Conservation (phyloP, 1,140 invertebrate genomes). For the Ips nitidus region DNA sequence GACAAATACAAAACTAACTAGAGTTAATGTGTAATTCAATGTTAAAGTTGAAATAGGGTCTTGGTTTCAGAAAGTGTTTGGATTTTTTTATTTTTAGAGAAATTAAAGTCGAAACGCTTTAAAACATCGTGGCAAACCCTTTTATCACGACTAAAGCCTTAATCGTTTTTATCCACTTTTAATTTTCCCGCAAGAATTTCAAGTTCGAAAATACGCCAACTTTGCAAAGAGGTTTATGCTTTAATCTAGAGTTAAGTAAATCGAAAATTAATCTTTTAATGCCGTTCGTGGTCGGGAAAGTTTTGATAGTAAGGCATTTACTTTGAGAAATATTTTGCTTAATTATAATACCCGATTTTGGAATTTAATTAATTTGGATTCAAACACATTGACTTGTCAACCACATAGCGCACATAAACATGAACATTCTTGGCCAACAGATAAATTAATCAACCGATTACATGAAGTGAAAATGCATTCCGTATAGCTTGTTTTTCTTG, state of each 20-base stretch:
- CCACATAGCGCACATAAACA: no score
- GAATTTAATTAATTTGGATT: no score
- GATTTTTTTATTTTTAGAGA: neutral
- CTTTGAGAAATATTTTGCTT: no score
- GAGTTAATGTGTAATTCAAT: neutral
- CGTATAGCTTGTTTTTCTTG: neutral
- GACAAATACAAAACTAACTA: slow-evolving; percentile 2
- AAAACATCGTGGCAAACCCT: neutral
- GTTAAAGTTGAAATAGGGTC: neutral
- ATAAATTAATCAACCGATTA: slow-evolving; percentile 1
- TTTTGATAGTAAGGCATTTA: slow-evolving; percentile 12
- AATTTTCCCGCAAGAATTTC: slow-evolving; percentile 29
- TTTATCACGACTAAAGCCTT: slow-evolving; percentile 19
- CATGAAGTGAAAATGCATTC: slow-evolving; percentile 1
- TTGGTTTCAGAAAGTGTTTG: neutral
- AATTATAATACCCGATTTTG: no score
- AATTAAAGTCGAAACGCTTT: neutral
- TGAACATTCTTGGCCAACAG: neutral
- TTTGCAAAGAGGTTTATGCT: slow-evolving; percentile 25
- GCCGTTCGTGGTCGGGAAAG: slow-evolving; percentile 20
- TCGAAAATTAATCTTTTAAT: slow-evolving; percentile 36
- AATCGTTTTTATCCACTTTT: slow-evolving; percentile 34
- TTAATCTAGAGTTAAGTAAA: slow-evolving; percentile 35
- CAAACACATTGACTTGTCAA: no score
- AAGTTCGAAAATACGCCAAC: slow-evolving; percentile 23